Evolutionary conservation across 2,888 invertebrate species (phyloP).

Genomic region (Pocota personata): DNA sequence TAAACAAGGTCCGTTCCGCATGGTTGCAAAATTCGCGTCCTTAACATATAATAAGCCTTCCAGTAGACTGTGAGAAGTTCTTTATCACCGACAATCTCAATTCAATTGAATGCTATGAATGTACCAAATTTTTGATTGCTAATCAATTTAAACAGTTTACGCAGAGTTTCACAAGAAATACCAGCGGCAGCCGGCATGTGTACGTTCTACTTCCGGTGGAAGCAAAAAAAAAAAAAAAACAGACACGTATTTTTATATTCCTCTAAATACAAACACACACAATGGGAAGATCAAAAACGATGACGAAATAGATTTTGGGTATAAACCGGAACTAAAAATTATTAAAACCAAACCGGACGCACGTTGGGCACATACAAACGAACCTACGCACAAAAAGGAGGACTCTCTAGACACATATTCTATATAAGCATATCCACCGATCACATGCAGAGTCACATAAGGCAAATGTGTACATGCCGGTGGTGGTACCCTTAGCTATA

Average conservation of each 20-base stretch:
- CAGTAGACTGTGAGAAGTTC: neutral
- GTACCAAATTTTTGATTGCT: neutral
- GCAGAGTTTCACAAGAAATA: neutral
- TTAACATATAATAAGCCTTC: neutral
- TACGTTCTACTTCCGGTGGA: slow-evolving; percentile 41
- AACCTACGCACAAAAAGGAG: slow-evolving; percentile 27
- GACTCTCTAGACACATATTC: slow-evolving; percentile 26
- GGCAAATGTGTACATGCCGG: slow-evolving; percentile 31
- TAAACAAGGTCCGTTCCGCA: neutral
- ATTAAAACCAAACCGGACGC: slow-evolving; percentile 67
- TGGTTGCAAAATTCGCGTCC: neutral
- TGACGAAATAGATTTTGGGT: slow-evolving; percentile 33
- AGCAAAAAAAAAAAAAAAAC: neutral
- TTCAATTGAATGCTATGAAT: neutral
- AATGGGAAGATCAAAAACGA: slow-evolving; percentile 38
- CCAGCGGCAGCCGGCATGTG: slow-evolving; percentile 16
- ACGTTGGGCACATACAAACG: slow-evolving; percentile 65
- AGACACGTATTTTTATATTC: neutral
- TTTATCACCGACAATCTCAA: neutral
- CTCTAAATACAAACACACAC: slow-evolving; percentile 2
- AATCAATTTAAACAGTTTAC: neutral
- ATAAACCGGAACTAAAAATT: slow-evolving; percentile 67
- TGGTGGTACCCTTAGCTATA: slow-evolving; percentile 46
- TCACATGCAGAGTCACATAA: slow-evolving; percentile 61
- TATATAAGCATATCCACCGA: slow-evolving; percentile 35